These are phyloP conservation scores for Drosophila histrio DNA, from an alignment of 2,888 invertebrate genomes.

Conservation along the genomic window DNA sequence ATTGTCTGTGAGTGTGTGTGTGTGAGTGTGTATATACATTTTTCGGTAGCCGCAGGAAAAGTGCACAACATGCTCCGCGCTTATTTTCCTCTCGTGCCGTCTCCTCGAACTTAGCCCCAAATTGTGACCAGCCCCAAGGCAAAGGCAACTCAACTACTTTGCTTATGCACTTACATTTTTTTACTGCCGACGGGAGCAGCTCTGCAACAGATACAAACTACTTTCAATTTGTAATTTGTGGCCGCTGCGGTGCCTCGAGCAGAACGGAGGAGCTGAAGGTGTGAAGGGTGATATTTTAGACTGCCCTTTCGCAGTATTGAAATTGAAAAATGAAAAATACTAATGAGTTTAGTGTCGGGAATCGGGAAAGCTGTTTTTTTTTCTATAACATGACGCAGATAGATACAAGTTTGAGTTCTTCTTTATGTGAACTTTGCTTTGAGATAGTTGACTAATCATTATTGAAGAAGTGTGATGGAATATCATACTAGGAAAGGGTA, in stretches of 20 bases:
- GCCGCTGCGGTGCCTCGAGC: slow-evolving; percentile 10
- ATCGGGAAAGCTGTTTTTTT: not conserved
- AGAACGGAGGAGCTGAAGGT: slow-evolving; percentile 21
- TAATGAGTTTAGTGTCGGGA: slow-evolving; percentile 57
- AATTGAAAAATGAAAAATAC: slow-evolving; percentile 63
- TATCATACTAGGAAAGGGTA: too few species aligned
- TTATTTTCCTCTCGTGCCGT: not conserved
- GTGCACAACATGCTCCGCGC: slow-evolving; percentile 62
- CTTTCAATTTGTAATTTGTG: slow-evolving; percentile 80
- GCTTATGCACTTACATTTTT: slow-evolving; percentile 76
- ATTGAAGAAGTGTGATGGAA: too few species aligned
- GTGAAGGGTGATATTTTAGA: slow-evolving; percentile 51
- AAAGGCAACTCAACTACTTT: slow-evolving; percentile 58
- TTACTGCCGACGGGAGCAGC: slow-evolving; percentile 36
- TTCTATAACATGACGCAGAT: not conserved
- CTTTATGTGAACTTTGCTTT: too few species aligned
- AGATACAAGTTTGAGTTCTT: not conserved
- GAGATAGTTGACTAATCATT: too few species aligned
- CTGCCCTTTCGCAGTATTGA: slow-evolving; percentile 26
- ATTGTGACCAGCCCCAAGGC: slow-evolving; percentile 39
- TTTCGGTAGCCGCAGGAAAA: slow-evolving; percentile 79
- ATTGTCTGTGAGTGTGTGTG: slow-evolving; percentile 14
- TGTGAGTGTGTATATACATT: slow-evolving; percentile 37
- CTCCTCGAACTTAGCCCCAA: slow-evolving; percentile 22
- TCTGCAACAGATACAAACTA: slow-evolving; percentile 70